Conservation (phyloP, 2,888 invertebrate genomes). For the Colletes collaris region DNA sequence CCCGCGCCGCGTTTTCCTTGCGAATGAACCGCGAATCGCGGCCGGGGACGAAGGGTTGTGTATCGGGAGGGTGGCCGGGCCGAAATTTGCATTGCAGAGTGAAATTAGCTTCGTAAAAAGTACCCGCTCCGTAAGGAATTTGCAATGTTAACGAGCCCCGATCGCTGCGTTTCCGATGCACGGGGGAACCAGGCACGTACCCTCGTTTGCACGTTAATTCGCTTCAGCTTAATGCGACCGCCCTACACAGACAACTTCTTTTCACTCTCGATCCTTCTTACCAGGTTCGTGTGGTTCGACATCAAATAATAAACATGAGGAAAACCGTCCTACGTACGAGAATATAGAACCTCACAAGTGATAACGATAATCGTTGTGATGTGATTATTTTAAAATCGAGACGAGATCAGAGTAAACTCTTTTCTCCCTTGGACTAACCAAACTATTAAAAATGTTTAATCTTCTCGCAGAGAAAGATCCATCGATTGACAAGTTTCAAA, state of each 20-base stretch:
- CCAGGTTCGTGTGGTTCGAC: background rate
- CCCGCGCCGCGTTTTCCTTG: conserved; percentile 29
- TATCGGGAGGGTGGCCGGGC: conserved; percentile 11
- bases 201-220: conserved; percentile 67
- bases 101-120: conserved; percentile 72
- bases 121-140: conserved; percentile 58
- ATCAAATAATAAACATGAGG: background rate
- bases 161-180: conserved; percentile 61
- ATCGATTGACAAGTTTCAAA: too few relatives aligned
- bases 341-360: too few relatives aligned
- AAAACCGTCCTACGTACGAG: background rate
- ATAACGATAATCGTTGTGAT: too few relatives aligned
- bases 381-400: too few relatives aligned
- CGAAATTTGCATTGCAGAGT: conserved; percentile 74
- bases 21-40: conserved; percentile 11
- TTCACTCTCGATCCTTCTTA: conserved; percentile 12
- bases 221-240: conserved; percentile 33
- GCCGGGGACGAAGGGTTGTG: conserved; percentile 6
- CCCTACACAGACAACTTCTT: conserved; percentile 14
- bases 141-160: conserved; percentile 74
- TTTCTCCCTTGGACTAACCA: too few relatives aligned
- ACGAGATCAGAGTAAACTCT: too few relatives aligned
- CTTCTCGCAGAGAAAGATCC: too few relatives aligned
- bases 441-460: too few relatives aligned
- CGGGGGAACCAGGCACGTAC: conserved; percentile 44